phyloP scores from a whole-genome alignment of 2,113 vertebrate species.

The Urocolius indicus region DNA sequence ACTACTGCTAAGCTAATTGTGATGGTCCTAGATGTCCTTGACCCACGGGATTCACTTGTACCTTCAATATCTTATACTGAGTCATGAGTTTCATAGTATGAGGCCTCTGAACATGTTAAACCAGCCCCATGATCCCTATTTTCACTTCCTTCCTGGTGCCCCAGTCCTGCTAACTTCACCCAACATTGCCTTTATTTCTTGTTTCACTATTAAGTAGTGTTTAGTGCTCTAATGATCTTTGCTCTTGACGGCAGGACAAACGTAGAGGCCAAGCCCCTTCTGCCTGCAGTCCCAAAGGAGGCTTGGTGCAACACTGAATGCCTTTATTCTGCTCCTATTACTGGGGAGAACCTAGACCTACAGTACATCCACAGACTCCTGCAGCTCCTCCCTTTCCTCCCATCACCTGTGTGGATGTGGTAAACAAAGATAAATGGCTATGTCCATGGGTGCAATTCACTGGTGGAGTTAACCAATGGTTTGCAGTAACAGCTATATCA shows the following conservation, averaged over 20 bases:
- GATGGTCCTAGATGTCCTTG: neutral
- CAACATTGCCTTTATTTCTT: neutral
- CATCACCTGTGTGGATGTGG: constrained; percentile 45
- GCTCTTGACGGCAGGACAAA: neutral
- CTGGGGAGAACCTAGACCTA: neutral
- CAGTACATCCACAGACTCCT: too few species aligned
- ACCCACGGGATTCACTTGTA: neutral
- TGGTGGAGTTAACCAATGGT: neutral
- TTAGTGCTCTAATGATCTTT: neutral
- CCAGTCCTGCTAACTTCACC: neutral
- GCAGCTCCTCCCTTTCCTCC: constrained; percentile 15
- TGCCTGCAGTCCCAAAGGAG: neutral
- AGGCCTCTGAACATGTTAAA: neutral
- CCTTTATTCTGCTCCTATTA: neutral
- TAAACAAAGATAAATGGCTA: constrained; percentile 26
- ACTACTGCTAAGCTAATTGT: neutral
- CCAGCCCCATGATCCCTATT: neutral
- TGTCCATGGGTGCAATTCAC: neutral
- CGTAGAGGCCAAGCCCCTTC: neutral
- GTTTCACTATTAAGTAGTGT: neutral
- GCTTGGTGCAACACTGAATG: neutral
- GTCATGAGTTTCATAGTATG: neutral
- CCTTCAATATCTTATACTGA: neutral
- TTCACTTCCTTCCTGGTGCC: neutral
- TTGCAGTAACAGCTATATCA: neutral